A percentile compares a stretch with the other conserved stretches of the same genome.
Evolutionary conservation across 2,113 vertebrate species (phyloP).

Genomic region (Rhizomys pruinosus): DNA sequence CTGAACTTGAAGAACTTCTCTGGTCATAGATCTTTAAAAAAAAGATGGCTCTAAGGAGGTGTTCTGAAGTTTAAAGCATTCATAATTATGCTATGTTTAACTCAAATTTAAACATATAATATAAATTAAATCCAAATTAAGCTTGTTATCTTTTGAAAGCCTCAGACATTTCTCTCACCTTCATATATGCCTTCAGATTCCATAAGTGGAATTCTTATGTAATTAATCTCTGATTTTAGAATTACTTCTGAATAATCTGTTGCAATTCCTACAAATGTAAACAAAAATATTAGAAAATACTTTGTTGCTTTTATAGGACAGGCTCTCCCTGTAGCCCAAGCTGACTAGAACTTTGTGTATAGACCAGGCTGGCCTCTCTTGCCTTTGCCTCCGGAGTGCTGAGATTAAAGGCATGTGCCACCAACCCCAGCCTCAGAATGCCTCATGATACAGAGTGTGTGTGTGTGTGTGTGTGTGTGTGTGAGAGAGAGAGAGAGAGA

Average conservation of each 20-base stretch:
- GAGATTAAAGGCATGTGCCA: too few relatives aligned
- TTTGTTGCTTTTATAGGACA: neutral
- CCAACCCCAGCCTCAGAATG: too few relatives aligned
- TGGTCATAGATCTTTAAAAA: neutral
- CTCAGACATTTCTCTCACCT: neutral
- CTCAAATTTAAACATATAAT: slow-evolving; percentile 1
- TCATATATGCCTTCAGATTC: slow-evolving; percentile 6
- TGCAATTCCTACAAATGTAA: neutral
- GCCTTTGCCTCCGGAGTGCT: too few relatives aligned
- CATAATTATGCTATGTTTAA: neutral
- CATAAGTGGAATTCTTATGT: neutral
- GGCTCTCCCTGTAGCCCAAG: too few relatives aligned
- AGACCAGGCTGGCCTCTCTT: too few relatives aligned
- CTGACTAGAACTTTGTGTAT: too few relatives aligned
- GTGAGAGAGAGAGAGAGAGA: too few relatives aligned
- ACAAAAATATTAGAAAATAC: neutral
- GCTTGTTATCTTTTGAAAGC: slow-evolving; percentile 28
- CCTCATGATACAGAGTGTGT: too few relatives aligned
- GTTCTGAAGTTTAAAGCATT: neutral
- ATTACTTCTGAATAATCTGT: neutral
- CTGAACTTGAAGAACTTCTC: neutral
- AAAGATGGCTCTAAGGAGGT: neutral
- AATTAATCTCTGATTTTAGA: neutral
- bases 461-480: too few relatives aligned
- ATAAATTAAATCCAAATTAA: slow-evolving; percentile 19